Conservation (phyloP, 2,888 invertebrate genomes). For the Idaea dimidiata region DNA sequence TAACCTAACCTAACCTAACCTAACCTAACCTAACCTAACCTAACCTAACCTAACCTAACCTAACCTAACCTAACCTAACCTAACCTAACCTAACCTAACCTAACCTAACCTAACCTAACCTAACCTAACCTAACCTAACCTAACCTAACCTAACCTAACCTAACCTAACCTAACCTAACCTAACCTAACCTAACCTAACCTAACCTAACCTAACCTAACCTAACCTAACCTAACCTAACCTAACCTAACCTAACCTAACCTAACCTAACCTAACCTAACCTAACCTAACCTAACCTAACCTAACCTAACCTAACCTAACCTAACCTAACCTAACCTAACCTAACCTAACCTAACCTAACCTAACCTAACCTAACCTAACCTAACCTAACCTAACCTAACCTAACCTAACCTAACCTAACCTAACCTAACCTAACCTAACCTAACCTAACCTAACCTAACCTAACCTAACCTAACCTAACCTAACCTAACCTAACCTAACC, state of each 20-base stretch:
- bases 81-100: conserved; percentile 8
- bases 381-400: conserved; percentile 13
- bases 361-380: conserved; percentile 13
- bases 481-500: conserved; percentile 19
- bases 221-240: conserved; percentile 12
- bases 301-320: conserved; percentile 13
- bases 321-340: conserved; percentile 13
- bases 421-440: conserved; percentile 13
- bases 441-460: conserved; percentile 4
- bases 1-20: conserved; percentile 8
- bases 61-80: conserved; percentile 8
- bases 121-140: conserved; percentile 8
- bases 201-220: conserved; percentile 8
- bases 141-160: conserved; percentile 8
- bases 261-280: conserved; percentile 14
- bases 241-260: conserved; percentile 15
- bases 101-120: conserved; percentile 8
- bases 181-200: conserved; percentile 8
- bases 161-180: conserved; percentile 8
- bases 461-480: conserved; percentile 27
- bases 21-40: conserved; percentile 8
- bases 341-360: conserved; percentile 13
- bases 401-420: conserved; percentile 13
- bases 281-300: conserved; percentile 14
- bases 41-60: conserved; percentile 8